Conservation (phyloP, 2,888 invertebrate genomes). For the Ephialtes manifestator region DNA sequence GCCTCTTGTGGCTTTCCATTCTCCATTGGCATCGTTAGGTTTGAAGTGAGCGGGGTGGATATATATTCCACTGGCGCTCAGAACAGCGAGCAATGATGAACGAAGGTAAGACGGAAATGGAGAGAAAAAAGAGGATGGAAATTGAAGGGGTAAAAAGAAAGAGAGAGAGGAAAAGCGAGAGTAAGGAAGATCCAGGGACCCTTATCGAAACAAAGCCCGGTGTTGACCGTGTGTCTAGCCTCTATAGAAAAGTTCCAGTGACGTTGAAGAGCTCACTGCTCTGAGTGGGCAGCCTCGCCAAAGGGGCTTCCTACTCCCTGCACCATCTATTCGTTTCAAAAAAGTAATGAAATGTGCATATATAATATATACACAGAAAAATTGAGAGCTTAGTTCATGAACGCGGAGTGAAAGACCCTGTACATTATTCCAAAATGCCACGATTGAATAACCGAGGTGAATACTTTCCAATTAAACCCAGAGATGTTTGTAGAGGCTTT, state of each 20-base stretch:
- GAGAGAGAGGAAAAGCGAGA: constrained; percentile 62
- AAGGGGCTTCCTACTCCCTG: constrained; percentile 60
- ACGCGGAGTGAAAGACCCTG: neutral
- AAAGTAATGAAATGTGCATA: constrained; percentile 24
- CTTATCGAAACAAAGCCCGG: constrained; percentile 80
- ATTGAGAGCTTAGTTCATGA: neutral
- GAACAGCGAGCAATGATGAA: constrained; percentile 44
- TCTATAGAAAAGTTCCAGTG: constrained; percentile 77
- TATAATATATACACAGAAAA: constrained; percentile 11
- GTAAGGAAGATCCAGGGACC: constrained; percentile 70
- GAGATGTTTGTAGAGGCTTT: neutral
- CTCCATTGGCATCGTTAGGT: constrained; percentile 71
- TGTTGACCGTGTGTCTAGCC: constrained; percentile 82
- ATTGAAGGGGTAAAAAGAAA: constrained; percentile 45
- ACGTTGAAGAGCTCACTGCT: constrained; percentile 64
- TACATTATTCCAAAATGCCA: neutral
- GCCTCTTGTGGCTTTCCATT: constrained; percentile 60
- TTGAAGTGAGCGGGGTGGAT: constrained; percentile 59
- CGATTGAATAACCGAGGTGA: constrained; percentile 23
- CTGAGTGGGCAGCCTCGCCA: constrained; percentile 66
- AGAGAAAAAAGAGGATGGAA: constrained; percentile 43
- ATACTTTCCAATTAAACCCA: constrained; percentile 6
- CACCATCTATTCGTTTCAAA: constrained; percentile 28
- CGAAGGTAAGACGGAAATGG: constrained; percentile 55
- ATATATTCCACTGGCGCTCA: constrained; percentile 43